A percentile compares a stretch with the other conserved stretches of the same genome.
phyloP scores from a whole-genome alignment of 2,797 vertebrate species.

The Aplochiton taeniatus region DNA sequence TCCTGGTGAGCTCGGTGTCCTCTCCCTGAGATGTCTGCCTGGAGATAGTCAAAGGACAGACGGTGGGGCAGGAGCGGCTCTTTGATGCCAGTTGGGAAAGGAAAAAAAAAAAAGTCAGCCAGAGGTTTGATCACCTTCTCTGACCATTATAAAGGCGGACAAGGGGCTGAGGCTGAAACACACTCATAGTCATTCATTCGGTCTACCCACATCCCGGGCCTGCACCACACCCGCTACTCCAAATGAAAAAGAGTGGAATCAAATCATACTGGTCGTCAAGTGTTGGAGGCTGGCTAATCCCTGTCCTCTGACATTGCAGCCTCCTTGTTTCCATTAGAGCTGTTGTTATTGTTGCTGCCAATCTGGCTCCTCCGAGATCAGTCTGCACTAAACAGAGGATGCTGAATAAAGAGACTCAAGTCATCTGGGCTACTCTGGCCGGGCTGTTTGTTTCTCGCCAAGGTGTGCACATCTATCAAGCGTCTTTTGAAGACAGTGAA shows the following conservation, averaged over 20 bases:
- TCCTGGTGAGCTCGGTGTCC: conserved; percentile 51
- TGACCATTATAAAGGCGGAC: conserved; percentile 53
- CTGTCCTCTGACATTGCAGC: conserved; percentile 65
- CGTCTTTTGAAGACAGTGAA: too few relatives aligned
- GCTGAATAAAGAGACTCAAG: conserved; percentile 63
- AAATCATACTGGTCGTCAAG: conserved; percentile 63
- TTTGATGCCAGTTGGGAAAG: conserved; percentile 12
- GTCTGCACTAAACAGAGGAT: conserved; percentile 32
- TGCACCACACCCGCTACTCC: neutral
- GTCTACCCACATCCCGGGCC: conserved; percentile 32
- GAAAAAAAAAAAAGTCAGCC: conserved; percentile 16
- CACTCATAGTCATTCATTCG: conserved; percentile 66
- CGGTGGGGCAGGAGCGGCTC: conserved; percentile 20
- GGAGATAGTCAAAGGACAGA: conserved; percentile 47
- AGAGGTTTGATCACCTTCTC: conserved; percentile 53
- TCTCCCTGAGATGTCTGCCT: conserved; percentile 41
- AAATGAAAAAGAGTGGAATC: conserved; percentile 35
- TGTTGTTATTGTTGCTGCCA: conserved; percentile 71
- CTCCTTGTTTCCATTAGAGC: conserved; percentile 56
- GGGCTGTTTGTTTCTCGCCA: conserved; percentile 39
- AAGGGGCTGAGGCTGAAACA: conserved; percentile 53
- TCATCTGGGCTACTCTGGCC: conserved; percentile 14
- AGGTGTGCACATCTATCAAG: conserved; percentile 53
- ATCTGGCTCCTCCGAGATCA: conserved; percentile 53
- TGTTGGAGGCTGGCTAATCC: conserved; percentile 68